Percentiles rank a stretch among this genome's conserved stretches.
These are phyloP conservation scores for Podarcis cretensis DNA, from an alignment of 2,113 vertebrate species.

Conservation along the genomic window DNA sequence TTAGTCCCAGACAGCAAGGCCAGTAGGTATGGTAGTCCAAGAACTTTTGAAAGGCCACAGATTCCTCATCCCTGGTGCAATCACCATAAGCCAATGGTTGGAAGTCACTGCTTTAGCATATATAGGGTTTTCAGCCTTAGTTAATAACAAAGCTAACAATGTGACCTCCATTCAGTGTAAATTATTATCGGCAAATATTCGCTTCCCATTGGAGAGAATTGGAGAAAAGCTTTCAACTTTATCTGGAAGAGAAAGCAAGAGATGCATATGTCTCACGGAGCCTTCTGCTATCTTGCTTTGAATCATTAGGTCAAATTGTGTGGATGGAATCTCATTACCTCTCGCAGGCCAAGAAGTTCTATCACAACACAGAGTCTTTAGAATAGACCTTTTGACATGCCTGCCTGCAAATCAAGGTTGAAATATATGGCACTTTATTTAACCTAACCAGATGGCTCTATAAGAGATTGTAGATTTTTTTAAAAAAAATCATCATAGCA, in stretches of 20 bases:
- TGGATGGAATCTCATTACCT: slow-evolving; percentile 29
- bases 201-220: background rate
- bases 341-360: slow-evolving; percentile 35
- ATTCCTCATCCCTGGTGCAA: background rate
- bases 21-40: no score
- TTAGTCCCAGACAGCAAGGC: no score
- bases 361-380: slow-evolving; percentile 35
- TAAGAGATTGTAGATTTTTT: slow-evolving; percentile 45
- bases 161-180: background rate
- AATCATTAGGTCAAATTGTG: slow-evolving; percentile 10
- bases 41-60: no score
- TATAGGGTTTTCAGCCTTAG: background rate
- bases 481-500: slow-evolving; percentile 27
- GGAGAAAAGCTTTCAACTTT: slow-evolving; percentile 29
- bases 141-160: background rate
- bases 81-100: background rate
- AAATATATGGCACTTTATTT: slow-evolving; percentile 59
- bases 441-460: slow-evolving; percentile 73
- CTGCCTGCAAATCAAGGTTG: slow-evolving; percentile 65
- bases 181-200: background rate
- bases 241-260: background rate
- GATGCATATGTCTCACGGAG: background rate
- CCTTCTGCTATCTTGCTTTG: slow-evolving; percentile 5
- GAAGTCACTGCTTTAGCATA: background rate
- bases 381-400: slow-evolving; percentile 53